These are phyloP conservation scores for Drosophila falleni DNA, from an alignment of 2,888 invertebrate species.

Conservation along the genomic window DNA sequence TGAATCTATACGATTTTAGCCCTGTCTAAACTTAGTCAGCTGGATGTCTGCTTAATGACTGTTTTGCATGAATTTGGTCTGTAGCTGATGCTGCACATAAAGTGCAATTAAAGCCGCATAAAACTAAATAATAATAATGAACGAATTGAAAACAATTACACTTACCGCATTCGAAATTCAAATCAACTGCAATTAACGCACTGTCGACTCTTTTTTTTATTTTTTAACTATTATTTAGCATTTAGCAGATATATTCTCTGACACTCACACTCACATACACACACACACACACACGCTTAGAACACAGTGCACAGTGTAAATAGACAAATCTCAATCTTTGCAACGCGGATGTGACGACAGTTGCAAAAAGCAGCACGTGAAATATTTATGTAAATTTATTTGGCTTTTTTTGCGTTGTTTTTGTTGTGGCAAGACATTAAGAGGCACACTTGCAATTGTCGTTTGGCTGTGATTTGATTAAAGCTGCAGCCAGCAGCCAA, in stretches of 20 bases:
- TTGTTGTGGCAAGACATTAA: conserved; percentile 70
- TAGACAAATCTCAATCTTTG: conserved; percentile 37
- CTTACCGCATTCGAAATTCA: conserved; percentile 45
- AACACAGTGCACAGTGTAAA: conserved; percentile 15
- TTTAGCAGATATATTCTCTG: conserved; percentile 30
- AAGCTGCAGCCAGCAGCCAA: conserved; percentile 54
- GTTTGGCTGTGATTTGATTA: conserved; percentile 73
- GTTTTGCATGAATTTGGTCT: conserved; percentile 40
- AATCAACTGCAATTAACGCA: conserved; percentile 45
- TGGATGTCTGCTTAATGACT: conserved; percentile 37
- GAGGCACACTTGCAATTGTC: conserved; percentile 81
- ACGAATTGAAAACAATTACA: conserved; percentile 45
- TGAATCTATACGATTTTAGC: conserved; percentile 47
- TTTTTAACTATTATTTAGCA: conserved; percentile 36
- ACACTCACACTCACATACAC: conserved; percentile 16
- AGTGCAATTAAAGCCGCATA: conserved; percentile 70
- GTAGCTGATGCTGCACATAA: conserved; percentile 63
- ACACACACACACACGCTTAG: conserved; percentile 11
- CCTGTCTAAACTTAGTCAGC: conserved; percentile 29
- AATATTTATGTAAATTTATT: conserved; percentile 81
- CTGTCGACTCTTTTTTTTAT: conserved; percentile 6
- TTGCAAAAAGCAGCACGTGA: conserved; percentile 72
- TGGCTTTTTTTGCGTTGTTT: conserved; percentile 60
- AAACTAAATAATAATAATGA: conserved; percentile 54
- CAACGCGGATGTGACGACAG: conserved; percentile 72